Conservation (phyloP, 2,113 vertebrate species). For the Redunca redunca region DNA sequence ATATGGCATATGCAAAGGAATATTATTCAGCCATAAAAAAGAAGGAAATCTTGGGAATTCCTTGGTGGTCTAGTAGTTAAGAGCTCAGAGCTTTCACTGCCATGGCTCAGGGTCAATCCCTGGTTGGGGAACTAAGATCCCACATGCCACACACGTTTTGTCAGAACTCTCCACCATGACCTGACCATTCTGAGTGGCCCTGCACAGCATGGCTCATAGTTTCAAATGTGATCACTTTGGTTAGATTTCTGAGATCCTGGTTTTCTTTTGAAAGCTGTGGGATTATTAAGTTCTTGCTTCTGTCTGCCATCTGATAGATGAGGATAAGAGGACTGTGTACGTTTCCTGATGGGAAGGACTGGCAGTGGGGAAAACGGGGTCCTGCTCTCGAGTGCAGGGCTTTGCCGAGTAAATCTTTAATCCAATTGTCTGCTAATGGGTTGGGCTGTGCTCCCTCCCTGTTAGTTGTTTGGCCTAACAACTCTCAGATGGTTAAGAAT, state of each 20-base stretch:
- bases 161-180: background rate
- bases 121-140: background rate
- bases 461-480: background rate
- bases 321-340: background rate
- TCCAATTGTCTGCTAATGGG: background rate
- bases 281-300: background rate
- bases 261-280: background rate
- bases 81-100: background rate
- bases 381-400: background rate
- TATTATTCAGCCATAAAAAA: background rate
- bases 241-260: background rate
- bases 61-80: background rate
- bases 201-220: background rate
- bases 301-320: background rate
- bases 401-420: background rate
- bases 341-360: background rate
- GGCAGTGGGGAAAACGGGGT: background rate
- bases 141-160: background rate
- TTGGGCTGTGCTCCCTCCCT: background rate
- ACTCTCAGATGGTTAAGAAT: background rate
- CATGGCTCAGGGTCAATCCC: background rate
- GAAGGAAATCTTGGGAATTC: background rate
- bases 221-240: background rate
- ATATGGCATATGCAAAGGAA: background rate
- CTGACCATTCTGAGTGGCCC: background rate